These are phyloP conservation scores for Seira musarum DNA, from an alignment of 2,888 invertebrate species.

Conservation along the genomic window DNA sequence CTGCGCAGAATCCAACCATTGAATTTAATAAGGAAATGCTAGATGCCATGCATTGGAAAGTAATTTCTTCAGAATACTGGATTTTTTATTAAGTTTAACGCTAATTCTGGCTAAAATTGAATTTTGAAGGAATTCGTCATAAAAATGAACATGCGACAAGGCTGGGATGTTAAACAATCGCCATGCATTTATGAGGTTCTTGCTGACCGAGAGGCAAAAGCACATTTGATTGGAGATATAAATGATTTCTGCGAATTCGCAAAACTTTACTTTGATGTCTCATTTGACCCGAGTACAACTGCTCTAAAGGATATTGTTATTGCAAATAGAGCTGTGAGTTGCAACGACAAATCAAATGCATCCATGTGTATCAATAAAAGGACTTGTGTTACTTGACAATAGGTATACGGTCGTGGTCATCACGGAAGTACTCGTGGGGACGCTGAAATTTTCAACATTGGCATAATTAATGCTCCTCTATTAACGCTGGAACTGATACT, in stretches of 20 bases:
- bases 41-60: constrained; percentile 61
- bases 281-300: constrained; percentile 42
- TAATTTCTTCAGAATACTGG: constrained; percentile 24
- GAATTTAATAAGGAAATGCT: constrained; percentile 63
- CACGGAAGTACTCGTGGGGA: constrained; percentile 28
- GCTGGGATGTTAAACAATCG: constrained; percentile 63
- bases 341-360: neutral
- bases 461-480: constrained; percentile 62
- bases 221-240: constrained; percentile 65
- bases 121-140: constrained; percentile 56
- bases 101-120: constrained; percentile 8
- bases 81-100: neutral
- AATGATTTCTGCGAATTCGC: constrained; percentile 69
- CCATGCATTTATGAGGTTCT: constrained; percentile 67
- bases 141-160: constrained; percentile 58
- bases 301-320: constrained; percentile 54
- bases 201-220: constrained; percentile 61
- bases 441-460: constrained; percentile 59
- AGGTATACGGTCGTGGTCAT: constrained; percentile 20
- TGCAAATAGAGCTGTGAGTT: constrained; percentile 58
- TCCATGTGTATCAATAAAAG: neutral
- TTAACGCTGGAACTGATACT: constrained; percentile 58
- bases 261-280: constrained; percentile 60
- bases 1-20: constrained; percentile 60
- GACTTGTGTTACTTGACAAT: neutral